Evolutionary conservation across 2,113 vertebrate species (phyloP).

Genomic region (Phalacrocorax aristotelis): DNA sequence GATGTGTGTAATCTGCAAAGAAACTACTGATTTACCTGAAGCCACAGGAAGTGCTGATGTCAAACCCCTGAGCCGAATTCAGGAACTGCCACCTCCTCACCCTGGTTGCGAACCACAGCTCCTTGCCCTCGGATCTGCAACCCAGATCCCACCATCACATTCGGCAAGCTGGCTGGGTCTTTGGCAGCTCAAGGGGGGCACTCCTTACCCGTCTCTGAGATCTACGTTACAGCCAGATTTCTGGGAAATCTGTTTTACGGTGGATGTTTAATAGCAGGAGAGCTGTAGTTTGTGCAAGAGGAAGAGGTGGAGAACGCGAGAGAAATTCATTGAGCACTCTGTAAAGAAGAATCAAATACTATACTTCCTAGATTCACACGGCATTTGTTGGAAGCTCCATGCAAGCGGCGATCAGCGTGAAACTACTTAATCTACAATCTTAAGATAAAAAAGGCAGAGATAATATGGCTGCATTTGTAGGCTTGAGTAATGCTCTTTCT

Average conservation of each 20-base stretch:
- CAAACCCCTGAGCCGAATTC: neutral
- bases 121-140: neutral
- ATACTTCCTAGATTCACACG: neutral
- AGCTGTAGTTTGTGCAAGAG: neutral
- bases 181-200: neutral
- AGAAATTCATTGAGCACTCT: neutral
- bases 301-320: neutral
- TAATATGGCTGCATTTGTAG: conserved; percentile 30
- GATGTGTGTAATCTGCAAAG: neutral
- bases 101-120: neutral
- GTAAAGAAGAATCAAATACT: neutral
- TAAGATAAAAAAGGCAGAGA: neutral
- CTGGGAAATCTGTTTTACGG: neutral
- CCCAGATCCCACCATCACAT: neutral
- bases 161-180: neutral
- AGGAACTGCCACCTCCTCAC: neutral
- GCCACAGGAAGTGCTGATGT: conserved; percentile 17
- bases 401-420: neutral
- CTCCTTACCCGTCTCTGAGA: neutral
- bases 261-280: neutral
- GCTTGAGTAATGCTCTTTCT: neutral
- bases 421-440: neutral
- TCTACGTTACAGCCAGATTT: neutral
- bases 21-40: conserved; percentile 8
- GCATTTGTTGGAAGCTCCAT: neutral